A percentile compares a stretch with the other conserved stretches of the same genome.
Conservation (phyloP, 2,888 invertebrate genomes). For the Calephelis perditalis region DNA sequence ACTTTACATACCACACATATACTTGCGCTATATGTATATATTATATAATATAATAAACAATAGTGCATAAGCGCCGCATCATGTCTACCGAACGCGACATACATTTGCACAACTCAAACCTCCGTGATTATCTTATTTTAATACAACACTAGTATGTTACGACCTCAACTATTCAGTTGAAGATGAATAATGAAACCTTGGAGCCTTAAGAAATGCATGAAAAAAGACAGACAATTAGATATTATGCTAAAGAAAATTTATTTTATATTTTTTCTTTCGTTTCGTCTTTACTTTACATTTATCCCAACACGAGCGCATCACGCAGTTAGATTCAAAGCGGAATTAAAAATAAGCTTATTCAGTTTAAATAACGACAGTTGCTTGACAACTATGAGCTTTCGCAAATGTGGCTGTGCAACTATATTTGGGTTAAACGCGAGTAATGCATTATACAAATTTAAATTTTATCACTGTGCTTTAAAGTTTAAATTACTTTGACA, state of each 20-base stretch:
- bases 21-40: not conserved
- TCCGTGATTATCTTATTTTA: too few relatives aligned
- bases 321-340: not conserved
- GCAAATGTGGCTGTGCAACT: slow-evolving; percentile 7
- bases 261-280: too few relatives aligned
- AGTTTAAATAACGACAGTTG: slow-evolving; percentile 4
- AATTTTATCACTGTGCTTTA: not conserved
- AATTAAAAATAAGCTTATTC: not conserved
- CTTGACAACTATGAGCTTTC: slow-evolving; percentile 2
- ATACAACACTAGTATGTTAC: too few relatives aligned
- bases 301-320: not conserved
- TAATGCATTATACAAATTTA: not conserved
- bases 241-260: too few relatives aligned
- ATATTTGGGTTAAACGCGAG: not conserved
- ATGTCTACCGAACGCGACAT: too few relatives aligned
- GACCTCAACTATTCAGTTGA: too few relatives aligned
- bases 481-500: not conserved
- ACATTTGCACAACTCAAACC: too few relatives aligned
- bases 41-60: too few relatives aligned
- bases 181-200: too few relatives aligned
- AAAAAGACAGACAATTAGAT: too few relatives aligned
- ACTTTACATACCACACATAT: not conserved
- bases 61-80: too few relatives aligned
- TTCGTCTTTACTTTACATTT: not conserved
- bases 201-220: too few relatives aligned